Percentiles rank a stretch among this genome's conserved stretches.
Conservation (phyloP, 2,888 invertebrate genomes). For the Drosophila paranaensis region DNA sequence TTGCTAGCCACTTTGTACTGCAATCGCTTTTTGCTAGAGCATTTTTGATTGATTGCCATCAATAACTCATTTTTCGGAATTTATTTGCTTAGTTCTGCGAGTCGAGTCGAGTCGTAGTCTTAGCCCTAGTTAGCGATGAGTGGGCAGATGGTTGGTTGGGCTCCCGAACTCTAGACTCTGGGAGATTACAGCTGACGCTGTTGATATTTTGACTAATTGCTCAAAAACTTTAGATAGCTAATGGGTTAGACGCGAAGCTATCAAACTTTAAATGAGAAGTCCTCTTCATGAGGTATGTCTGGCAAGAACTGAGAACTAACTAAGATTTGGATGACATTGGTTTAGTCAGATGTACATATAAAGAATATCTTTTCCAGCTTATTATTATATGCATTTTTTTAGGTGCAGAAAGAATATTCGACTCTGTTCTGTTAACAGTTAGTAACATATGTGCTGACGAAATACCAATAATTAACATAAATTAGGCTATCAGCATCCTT, state of each 20-base stretch:
- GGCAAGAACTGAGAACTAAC: not conserved
- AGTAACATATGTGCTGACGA: no score
- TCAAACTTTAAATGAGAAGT: not conserved
- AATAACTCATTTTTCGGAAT: slow-evolving; percentile 74
- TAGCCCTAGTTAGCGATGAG: slow-evolving; percentile 48
- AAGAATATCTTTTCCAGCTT: no score
- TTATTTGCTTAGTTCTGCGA: slow-evolving; percentile 54
- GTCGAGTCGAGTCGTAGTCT: slow-evolving; percentile 1
- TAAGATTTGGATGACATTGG: not conserved
- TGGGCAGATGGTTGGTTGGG: slow-evolving; percentile 43
- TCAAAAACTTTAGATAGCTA: slow-evolving; percentile 5
- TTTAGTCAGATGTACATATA: no score
- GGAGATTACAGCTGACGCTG: slow-evolving; percentile 16
- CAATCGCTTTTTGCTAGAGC: slow-evolving; percentile 44
- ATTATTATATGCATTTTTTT: not conserved
- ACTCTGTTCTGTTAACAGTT: not conserved
- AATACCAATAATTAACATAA: no score
- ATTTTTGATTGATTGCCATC: slow-evolving; percentile 78
- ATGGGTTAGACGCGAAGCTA: not conserved
- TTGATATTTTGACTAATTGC: slow-evolving; percentile 35
- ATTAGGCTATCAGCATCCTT: not conserved
- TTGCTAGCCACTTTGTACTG: slow-evolving; percentile 42
- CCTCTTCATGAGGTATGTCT: not conserved
- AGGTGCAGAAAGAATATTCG: not conserved
- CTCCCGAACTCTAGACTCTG: not conserved